Evolutionary conservation across 2,888 invertebrate genomes (phyloP), one percentile per base, ranked within the genome.

Genomic region (Sycophila texana): DNA sequence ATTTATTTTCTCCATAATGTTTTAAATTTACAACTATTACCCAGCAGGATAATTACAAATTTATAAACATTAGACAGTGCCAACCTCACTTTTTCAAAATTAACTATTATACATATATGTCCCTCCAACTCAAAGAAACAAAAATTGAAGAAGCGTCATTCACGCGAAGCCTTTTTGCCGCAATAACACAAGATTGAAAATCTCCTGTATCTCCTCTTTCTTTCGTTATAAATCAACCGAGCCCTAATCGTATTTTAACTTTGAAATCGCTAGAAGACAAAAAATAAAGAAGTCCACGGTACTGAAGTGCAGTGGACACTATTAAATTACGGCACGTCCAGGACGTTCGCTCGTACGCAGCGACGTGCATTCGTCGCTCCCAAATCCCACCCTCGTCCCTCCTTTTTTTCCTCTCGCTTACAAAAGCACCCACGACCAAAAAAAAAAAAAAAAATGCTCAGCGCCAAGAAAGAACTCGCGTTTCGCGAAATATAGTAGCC

Each of bases 401-500:
- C 20, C 57, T 26, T 65, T 61, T 60, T 58, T 49, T 47, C 14
- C 22, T 22, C 67, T 22, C 51, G 10, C 51, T 2, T 14, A 18
- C 49, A 30, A 49, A 14, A 16, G 18, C 57, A 16, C 55, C 39
- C 30, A 16, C 4, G n/a, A 39, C 57, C n/a, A n/a, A n/a, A n/a
- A n/a, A n/a, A n/a, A n/a, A n/a, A n/a, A n/a, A 66, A 55, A 47
- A 20, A 58, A 12, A 18, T 12, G 22, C 39, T 14, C 22, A 13
- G 30, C 55, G 70, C 30, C 22, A 71, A 77, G 74, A 80, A 80
- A 80, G 68, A 66, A 80, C 53, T 80, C 70, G 65, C 39, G 70
- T 80, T 79, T 79, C 55, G 80, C 71, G 77, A 77, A 80, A 66
- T 63, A 75, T 78, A 76, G 81, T 81, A 81, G 76, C 63, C 58